These are phyloP conservation scores for Pygmarrhopalites habei DNA, from an alignment of 1,140 invertebrate species.

Conservation along the genomic window DNA sequence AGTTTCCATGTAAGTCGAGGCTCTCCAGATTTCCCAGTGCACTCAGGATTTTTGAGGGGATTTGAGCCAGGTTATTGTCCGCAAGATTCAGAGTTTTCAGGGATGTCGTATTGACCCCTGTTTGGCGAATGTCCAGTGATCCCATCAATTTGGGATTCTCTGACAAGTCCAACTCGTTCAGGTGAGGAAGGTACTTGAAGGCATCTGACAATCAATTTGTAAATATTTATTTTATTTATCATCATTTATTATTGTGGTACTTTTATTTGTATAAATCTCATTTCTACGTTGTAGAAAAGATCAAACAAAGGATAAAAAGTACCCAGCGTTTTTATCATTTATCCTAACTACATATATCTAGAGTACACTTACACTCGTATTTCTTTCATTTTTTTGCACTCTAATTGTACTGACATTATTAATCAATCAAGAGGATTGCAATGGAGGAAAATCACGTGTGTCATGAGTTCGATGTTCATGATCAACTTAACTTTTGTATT, in stretches of 20 bases:
- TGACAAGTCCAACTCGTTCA: conserved; percentile 21
- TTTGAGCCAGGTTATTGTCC: conserved; percentile 9
- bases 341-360: no score
- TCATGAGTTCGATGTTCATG: no score
- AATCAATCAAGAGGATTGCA: no score
- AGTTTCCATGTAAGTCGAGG: conserved; percentile 20
- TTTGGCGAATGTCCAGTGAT: background rate
- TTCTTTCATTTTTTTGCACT: no score
- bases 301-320: background rate
- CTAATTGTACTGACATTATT: no score
- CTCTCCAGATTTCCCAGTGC: background rate
- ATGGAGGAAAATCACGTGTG: no score
- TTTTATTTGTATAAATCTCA: background rate
- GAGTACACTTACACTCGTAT: no score
- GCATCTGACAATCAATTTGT: conserved; percentile 22
- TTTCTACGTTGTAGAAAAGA: background rate
- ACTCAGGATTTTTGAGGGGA: conserved; percentile 1
- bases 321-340: no score
- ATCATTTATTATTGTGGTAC: background rate
- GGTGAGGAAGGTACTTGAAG: conserved; percentile 7
- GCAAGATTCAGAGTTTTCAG: conserved; percentile 10
- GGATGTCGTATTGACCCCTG: background rate
- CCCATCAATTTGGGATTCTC: conserved; percentile 24
- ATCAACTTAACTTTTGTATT: no score
- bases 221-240: background rate